Conservation (phyloP, 1,140 invertebrate genomes). For the Meloidogyne hapla region DNA sequence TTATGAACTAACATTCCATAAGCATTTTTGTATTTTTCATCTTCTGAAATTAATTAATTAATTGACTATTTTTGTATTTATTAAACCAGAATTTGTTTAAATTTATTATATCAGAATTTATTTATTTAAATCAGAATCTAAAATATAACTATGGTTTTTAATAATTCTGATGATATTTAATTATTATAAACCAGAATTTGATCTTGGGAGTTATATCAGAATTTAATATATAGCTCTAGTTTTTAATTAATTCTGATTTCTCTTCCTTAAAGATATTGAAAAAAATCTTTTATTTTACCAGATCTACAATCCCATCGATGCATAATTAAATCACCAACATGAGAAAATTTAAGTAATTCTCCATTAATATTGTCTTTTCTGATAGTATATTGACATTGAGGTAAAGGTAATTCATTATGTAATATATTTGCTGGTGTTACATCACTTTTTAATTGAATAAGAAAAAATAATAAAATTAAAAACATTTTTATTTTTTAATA, state of each 20-base stretch:
- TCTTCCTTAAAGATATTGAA: no score
- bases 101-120: no score
- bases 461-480: not conserved
- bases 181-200: no score
- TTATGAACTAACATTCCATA: conserved; percentile 60
- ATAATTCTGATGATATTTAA: no score
- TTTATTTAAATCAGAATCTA: no score
- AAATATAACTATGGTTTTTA: no score
- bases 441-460: conserved; percentile 11
- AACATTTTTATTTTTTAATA: not conserved
- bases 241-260: not conserved
- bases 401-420: conserved; percentile 57
- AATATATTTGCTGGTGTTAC: conserved; percentile 49
- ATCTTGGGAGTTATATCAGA: no score
- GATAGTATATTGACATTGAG: conserved; percentile 60
- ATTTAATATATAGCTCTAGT: not conserved
- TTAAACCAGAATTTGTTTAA: no score
- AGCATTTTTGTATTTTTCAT: conserved; percentile 41
- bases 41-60: conserved; percentile 16
- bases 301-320: conserved; percentile 62
- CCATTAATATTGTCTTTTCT: conserved; percentile 62
- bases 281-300: conserved; percentile 34
- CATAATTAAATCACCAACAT: conserved; percentile 60
- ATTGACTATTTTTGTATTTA: no score
- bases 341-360: conserved; percentile 54